These are phyloP conservation scores for Drosophila triauraria DNA, from an alignment of 1,140 invertebrate genomes.

Conservation along the genomic window DNA sequence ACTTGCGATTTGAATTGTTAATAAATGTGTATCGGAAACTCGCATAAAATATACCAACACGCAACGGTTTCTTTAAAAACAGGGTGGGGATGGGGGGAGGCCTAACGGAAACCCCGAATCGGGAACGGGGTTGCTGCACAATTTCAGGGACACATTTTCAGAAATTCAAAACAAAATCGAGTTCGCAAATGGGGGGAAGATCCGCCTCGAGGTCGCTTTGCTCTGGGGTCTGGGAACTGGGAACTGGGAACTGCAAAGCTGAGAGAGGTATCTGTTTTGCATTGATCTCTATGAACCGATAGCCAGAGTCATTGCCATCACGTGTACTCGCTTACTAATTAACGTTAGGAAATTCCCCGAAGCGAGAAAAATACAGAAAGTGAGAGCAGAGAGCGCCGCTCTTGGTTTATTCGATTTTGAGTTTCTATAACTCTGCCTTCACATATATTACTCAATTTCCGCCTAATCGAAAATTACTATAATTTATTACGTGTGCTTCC, in stretches of 20 bases:
- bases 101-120: slow-evolving; percentile 59
- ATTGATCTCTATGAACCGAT: slow-evolving; percentile 67
- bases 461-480: neutral
- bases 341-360: slow-evolving; percentile 65
- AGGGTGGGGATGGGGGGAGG: neutral
- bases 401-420: neutral
- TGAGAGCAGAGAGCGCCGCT: slow-evolving; percentile 9
- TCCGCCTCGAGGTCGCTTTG: slow-evolving; percentile 25
- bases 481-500: neutral
- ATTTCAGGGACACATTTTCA: slow-evolving; percentile 66
- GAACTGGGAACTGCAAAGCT: neutral
- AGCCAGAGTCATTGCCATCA: slow-evolving; percentile 66
- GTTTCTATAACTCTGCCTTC: neutral
- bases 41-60: slow-evolving; percentile 64
- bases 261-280: slow-evolving; percentile 23
- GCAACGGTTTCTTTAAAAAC: slow-evolving; percentile 32
- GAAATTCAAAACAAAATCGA: slow-evolving; percentile 21
- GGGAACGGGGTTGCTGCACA: slow-evolving; percentile 74
- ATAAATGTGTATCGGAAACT: slow-evolving; percentile 60
- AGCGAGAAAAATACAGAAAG: slow-evolving; percentile 6
- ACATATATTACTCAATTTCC: slow-evolving; percentile 29
- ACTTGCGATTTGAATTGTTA: slow-evolving; percentile 72
- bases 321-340: slow-evolving; percentile 62
- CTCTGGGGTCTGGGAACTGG: slow-evolving; percentile 3
- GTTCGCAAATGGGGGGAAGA: slow-evolving; percentile 11